Percentiles rank a stretch among this genome's conserved stretches.
phyloP scores from a whole-genome alignment of 2,888 invertebrate genomes.

The Laothoe populi region DNA sequence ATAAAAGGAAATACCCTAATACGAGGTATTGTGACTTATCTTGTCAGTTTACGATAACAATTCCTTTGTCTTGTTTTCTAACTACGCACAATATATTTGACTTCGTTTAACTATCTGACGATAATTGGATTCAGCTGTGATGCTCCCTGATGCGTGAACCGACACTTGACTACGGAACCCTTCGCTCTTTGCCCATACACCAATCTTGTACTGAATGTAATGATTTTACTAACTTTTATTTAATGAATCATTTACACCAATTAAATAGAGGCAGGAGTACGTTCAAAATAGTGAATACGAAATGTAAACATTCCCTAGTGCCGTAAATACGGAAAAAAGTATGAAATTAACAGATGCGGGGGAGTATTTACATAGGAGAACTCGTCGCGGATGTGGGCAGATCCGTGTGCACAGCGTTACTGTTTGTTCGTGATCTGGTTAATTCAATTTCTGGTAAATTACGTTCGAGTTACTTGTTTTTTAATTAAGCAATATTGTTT shows the following conservation, averaged over 20 bases:
- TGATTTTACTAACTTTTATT: not conserved
- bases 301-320: slow-evolving; percentile 16
- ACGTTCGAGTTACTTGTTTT: not conserved
- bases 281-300: slow-evolving; percentile 13
- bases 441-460: not conserved
- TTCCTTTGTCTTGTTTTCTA: no score
- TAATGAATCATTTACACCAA: slow-evolving; percentile 16
- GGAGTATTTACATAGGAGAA: slow-evolving; percentile 25
- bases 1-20: no score
- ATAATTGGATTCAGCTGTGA: not conserved
- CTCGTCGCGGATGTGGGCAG: slow-evolving; percentile 28
- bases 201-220: not conserved
- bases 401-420: slow-evolving; percentile 15
- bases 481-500: not conserved
- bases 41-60: no score
- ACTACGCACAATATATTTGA: not conserved
- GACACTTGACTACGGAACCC: not conserved
- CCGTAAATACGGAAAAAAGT: slow-evolving; percentile 23
- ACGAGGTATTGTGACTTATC: no score
- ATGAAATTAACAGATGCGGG: slow-evolving; percentile 17
- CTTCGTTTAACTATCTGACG: not conserved
- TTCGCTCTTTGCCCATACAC: not conserved
- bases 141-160: not conserved
- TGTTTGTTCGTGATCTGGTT: not conserved
- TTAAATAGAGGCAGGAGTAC: slow-evolving; percentile 8